Base-by-base conservation (phyloP, 2,113 vertebrate species). In the Sinosuthora webbiana region DNA sequence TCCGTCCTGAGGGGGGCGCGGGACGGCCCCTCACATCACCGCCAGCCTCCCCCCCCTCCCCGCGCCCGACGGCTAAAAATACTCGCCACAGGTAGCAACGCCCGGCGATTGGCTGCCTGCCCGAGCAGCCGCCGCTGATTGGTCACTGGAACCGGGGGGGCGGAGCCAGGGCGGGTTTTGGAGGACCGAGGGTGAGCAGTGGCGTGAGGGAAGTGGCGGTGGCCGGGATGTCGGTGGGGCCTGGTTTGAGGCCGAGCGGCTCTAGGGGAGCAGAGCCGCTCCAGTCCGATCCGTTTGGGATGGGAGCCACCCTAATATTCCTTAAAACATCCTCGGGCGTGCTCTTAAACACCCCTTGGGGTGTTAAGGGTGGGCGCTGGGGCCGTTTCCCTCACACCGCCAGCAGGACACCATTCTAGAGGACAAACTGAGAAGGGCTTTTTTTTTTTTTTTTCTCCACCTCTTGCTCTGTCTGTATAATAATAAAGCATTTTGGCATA, bases 211-310 rank as follows among this genome's bases (percentile, higher is more conserved):
- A 39, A 39, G 37, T 39, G 37, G 37, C 37, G 37, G 37, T 39
- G 37, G 37, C 37, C 37, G 37, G 37, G 10, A 39, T 39, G 25
- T 3, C 1, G 24, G 25, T 2, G 7, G 27, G 11, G 24, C 3
- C 2, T n/a, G n/a, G n/a, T n/a, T n/a, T n/a, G n/a, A 0, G 8
- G 7, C 5, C 0, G 6, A 9, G 33, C 13, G 4, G 2, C 30
- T 13, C 4, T 24, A 1, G 27, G 8, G 11, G 47, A 47, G 47
- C 16, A 19, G 31, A n/a, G 33, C 22, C 33, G 13, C n/a, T 33
- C 30, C 59, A 7, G 16, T 37, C 21, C 59, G 10, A 17, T 37
- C 28, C 8, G 9, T 11, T 16, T 1, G 62, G 47, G 35, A 8
- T 13, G 33, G 7, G 13, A 30, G 10, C 1, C 30, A 4, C 22